A percentile compares a stretch with the other conserved stretches of the same genome.
These are phyloP conservation scores for Sebastes cheni DNA, from an alignment of 2,797 vertebrate genomes.

Conservation along the genomic window DNA sequence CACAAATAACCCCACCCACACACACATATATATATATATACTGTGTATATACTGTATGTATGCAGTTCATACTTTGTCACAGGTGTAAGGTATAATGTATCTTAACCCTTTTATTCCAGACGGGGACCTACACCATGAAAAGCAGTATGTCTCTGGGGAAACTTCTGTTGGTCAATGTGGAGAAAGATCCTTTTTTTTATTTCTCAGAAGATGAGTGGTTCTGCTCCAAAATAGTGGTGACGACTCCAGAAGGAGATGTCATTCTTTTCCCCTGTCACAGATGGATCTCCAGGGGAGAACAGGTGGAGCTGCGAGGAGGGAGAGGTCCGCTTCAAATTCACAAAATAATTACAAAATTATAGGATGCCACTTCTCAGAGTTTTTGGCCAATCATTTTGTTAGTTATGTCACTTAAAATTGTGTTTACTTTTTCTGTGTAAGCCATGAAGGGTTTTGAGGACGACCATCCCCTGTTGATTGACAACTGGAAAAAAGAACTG, in stretches of 20 bases:
- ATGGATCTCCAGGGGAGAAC: conserved; percentile 53
- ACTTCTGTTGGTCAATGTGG: conserved; percentile 54
- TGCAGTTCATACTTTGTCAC: background rate
- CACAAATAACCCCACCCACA: no score
- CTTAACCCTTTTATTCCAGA: background rate
- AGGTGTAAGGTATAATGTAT: background rate
- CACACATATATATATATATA: no score
- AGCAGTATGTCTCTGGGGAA: background rate
- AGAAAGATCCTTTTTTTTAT: conserved; percentile 41
- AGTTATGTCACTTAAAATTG: background rate
- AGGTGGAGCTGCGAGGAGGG: conserved; percentile 51
- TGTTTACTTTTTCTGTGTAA: conserved; percentile 2
- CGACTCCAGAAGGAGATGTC: conserved; percentile 46
- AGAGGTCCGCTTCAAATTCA: conserved; percentile 40
- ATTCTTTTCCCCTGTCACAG: conserved; percentile 61
- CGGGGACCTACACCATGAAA: background rate
- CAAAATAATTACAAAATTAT: background rate
- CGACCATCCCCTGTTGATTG: conserved; percentile 9
- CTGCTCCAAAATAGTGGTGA: conserved; percentile 51
- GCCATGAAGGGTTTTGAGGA: conserved; percentile 55
- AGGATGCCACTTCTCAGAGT: no score
- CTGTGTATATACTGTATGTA: no score
- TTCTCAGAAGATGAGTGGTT: conserved; percentile 46
- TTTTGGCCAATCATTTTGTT: no score
- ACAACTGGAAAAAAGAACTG: conserved; percentile 41